Percentiles rank a stretch among this genome's conserved stretches.
Evolutionary conservation across 2,797 vertebrate species (phyloP).

Genomic region (Lepus oiostolus): DNA sequence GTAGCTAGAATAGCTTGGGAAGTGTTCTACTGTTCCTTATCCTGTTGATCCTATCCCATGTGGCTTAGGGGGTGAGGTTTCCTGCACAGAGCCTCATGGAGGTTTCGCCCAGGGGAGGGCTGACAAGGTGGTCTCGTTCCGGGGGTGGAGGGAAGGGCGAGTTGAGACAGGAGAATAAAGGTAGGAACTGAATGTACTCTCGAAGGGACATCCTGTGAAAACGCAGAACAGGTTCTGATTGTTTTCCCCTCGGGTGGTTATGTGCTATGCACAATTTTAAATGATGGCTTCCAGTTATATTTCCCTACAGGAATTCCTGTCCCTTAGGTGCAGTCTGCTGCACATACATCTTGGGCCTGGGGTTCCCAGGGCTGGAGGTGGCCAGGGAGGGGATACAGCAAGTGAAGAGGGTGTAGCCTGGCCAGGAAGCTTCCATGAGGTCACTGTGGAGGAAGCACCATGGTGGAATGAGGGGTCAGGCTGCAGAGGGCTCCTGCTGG

Average conservation of each 20-base stretch:
- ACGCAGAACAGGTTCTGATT: not conserved
- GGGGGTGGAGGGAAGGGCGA: constrained; percentile 30
- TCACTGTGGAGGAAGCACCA: not conserved
- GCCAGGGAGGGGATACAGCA: not conserved
- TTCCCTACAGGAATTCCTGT: constrained; percentile 40
- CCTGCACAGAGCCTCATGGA: constrained; percentile 32
- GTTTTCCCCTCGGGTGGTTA: not conserved
- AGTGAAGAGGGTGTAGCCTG: not conserved
- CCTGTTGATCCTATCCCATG: constrained; percentile 13
- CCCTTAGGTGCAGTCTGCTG: not conserved
- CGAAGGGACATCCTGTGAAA: constrained; percentile 23
- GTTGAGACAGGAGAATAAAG: constrained; percentile 47
- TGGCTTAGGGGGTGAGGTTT: constrained; percentile 35
- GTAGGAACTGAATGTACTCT: constrained; percentile 44
- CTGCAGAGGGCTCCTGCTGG: not conserved
- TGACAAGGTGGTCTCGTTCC: not conserved
- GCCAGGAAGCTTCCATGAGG: not conserved
- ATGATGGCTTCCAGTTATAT: constrained; percentile 39
- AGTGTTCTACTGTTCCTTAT: constrained; percentile 55
- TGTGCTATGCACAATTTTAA: not conserved
- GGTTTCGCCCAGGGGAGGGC: constrained; percentile 42
- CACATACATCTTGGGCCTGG: not conserved
- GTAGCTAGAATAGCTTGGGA: constrained; percentile 13
- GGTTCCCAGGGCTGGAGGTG: not conserved
- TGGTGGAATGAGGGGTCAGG: not conserved